phyloP scores from a whole-genome alignment of 2,113 vertebrate species.

The Boleophthalmus pectinirostris region DNA sequence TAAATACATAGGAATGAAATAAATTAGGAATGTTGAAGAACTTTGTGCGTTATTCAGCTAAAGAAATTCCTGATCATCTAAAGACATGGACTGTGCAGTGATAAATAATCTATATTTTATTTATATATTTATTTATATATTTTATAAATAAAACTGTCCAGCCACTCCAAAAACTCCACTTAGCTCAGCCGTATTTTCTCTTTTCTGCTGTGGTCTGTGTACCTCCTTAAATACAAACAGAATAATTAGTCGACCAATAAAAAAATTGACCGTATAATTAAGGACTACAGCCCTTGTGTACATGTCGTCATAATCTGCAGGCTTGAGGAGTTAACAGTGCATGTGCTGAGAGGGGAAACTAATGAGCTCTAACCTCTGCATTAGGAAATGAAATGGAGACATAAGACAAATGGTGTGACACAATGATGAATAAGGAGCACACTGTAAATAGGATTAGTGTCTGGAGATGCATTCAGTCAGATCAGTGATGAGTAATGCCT shows the following conservation, averaged over 20 bases:
- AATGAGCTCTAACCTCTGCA: background rate
- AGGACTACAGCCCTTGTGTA: background rate
- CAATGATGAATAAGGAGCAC: constrained; percentile 7
- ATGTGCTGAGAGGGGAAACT: background rate
- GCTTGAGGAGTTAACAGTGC: constrained; percentile 11
- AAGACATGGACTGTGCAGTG: too few relatives aligned
- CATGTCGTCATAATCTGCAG: background rate
- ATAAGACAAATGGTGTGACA: constrained; percentile 15
- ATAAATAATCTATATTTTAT: too few relatives aligned
- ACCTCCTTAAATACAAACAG: too few relatives aligned
- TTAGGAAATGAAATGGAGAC: constrained; percentile 20
- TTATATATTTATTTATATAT: too few relatives aligned
- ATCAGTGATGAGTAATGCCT: constrained; percentile 9
- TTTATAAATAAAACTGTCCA: too few relatives aligned
- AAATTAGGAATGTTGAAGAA: background rate
- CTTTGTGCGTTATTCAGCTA: too few relatives aligned
- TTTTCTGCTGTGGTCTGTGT: too few relatives aligned
- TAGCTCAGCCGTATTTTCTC: too few relatives aligned
- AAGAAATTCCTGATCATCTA: too few relatives aligned
- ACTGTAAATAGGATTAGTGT: constrained; percentile 8
- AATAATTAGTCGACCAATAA: too few relatives aligned
- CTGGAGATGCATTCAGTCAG: background rate
- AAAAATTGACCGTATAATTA: too few relatives aligned
- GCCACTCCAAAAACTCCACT: too few relatives aligned
- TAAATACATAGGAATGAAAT: background rate